Base-by-base conservation (phyloP, 35 echinoderm and acorn worm species). In the Diadema setosum region DNA sequence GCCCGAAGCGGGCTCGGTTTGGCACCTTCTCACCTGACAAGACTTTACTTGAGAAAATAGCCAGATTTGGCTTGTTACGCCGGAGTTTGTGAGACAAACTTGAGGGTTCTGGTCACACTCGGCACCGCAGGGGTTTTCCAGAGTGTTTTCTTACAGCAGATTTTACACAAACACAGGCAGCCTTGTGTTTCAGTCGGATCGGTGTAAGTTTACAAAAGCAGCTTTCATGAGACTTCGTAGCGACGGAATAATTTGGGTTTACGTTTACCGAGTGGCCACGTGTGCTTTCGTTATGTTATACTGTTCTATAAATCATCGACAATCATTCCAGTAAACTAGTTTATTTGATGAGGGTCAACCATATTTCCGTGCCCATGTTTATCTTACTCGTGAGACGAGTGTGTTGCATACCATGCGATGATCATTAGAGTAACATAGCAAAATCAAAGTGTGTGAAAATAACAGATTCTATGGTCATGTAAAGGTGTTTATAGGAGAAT, bases 161-260 rank as follows among this genome's bases (percentile, higher is more conserved):
- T 78, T 78, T 78, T 78, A 78, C 73, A 78, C 73, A 78, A 78
- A 78, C 73, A 78, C 73, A 42, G 73, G 20, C 33, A 44, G 73
- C 73, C 73, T 78, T 78, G 73, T 78, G 21, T 78, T 78, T 42
- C 73, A 44, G 73, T 25, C 73, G 39, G 33, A 39, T 41, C 11
- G 73, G 73, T 78, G 39, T 78, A 42, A 21, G 33, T 36, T 78
- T 78, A 78, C 73, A 78, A 5, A 41, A 25, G 17, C 40, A 42
- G 15, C 73, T 44, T 39, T 78, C 35, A 78, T 44, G 44, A 78
- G 27, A 78, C 73, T 36, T 18, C 27, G 20, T 41, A 20, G n/a
- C 39, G 37, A 44, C 39, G 7, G 40, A 41, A 78, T 41, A 78
- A 42, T 44, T 39, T 78, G 20, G 73, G 73, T 78, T 78, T 78